Percentiles rank a stretch among this genome's conserved stretches.
Evolutionary conservation across 2,888 invertebrate species (phyloP).

Genomic region (Minunthozetes semirufus): DNA sequence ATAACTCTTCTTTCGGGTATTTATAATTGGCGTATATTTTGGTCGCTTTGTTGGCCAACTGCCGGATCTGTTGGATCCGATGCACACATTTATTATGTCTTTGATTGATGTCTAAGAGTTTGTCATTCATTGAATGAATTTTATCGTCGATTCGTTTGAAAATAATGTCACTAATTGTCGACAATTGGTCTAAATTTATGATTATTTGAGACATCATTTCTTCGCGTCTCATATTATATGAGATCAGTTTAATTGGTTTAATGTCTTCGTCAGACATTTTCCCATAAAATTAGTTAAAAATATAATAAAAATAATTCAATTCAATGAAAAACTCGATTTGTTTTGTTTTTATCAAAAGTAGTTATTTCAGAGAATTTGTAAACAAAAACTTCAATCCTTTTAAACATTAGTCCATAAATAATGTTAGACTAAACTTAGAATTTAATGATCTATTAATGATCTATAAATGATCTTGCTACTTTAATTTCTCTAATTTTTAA

Average conservation of each 20-base stretch:
- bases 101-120: conserved; percentile 59
- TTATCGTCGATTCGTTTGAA: conserved; percentile 65
- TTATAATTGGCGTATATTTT: conserved; percentile 42
- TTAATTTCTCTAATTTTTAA: too few relatives aligned
- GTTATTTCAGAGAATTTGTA: neutral
- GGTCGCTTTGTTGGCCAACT: conserved; percentile 58
- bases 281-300: neutral
- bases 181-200: conserved; percentile 71
- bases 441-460: too few relatives aligned
- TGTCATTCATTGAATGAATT: conserved; percentile 62
- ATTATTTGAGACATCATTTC: conserved; percentile 84
- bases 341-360: neutral
- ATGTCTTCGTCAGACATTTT: conserved; percentile 5
- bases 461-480: too few relatives aligned
- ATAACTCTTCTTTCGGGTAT: conserved; percentile 28
- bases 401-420: neutral
- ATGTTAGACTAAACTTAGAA: too few relatives aligned
- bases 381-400: neutral
- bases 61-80: conserved; percentile 66
- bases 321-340: neutral
- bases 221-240: conserved; percentile 62
- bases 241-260: conserved; percentile 6
- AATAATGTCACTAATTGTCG: conserved; percentile 68
- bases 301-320: neutral
- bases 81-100: conserved; percentile 60